These are phyloP conservation scores for Urocitellus parryii DNA, from an alignment of 2,113 vertebrate species.

Conservation along the genomic window DNA sequence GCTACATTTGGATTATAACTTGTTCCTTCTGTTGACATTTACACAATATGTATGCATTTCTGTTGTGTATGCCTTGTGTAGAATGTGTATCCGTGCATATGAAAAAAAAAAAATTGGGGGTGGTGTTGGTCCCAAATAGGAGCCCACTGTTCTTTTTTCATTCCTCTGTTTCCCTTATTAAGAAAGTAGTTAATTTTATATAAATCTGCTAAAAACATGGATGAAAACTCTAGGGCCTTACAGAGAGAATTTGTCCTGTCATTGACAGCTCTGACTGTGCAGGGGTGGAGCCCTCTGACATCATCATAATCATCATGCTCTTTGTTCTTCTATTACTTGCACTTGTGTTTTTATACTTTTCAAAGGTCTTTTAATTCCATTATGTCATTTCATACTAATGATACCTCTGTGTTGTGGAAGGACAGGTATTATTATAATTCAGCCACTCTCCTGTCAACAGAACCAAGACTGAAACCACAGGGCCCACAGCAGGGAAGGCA, in stretches of 20 bases:
- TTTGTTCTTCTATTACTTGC: slow-evolving; percentile 64
- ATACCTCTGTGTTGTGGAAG: neutral
- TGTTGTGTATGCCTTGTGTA: accelerated
- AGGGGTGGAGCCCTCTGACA: slow-evolving; percentile 3
- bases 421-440: slow-evolving; percentile 27
- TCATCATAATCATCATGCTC: neutral
- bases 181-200: neutral
- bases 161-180: neutral
- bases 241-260: neutral
- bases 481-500: neutral
- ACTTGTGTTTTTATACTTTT: slow-evolving; percentile 55
- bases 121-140: neutral
- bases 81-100: neutral
- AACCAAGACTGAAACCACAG: neutral
- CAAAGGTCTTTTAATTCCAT: slow-evolving; percentile 27
- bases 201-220: neutral
- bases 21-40: neutral
- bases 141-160: neutral
- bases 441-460: neutral
- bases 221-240: neutral
- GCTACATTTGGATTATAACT: neutral
- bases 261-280: neutral
- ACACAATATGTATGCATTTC: neutral
- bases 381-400: neutral
- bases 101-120: neutral